Percentiles rank a stretch among this genome's conserved stretches.
phyloP scores from a whole-genome alignment of 2,797 vertebrate genomes.

The Novumbra hubbsi region DNA sequence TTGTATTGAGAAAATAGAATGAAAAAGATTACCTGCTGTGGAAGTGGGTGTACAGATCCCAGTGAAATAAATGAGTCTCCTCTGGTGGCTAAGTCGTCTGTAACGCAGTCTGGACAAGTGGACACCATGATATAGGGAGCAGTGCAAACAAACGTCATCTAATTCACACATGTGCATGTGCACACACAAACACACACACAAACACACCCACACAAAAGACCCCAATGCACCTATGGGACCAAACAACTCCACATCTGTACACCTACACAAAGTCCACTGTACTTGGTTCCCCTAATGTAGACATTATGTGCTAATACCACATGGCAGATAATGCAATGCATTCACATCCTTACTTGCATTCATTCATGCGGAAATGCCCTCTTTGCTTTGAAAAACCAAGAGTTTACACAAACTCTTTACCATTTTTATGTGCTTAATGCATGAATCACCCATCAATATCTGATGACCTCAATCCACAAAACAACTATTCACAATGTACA shows the following conservation, averaged over 20 bases:
- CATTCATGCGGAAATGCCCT: slow-evolving; percentile 29
- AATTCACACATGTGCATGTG: slow-evolving; percentile 47
- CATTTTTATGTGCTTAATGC: neutral
- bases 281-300: slow-evolving; percentile 47
- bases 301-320: slow-evolving; percentile 47
- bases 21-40: slow-evolving; percentile 59
- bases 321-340: slow-evolving; percentile 42
- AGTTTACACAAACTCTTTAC: neutral
- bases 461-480: neutral
- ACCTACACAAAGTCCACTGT: slow-evolving; percentile 76
- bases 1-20: slow-evolving; percentile 2
- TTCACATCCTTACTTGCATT: slow-evolving; percentile 10
- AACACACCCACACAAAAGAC: slow-evolving; percentile 18
- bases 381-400: neutral
- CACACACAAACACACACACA: slow-evolving; percentile 22
- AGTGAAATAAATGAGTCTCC: slow-evolving; percentile 60
- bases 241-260: slow-evolving; percentile 24
- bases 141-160: slow-evolving; percentile 74
- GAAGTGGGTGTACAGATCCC: slow-evolving; percentile 59
- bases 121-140: slow-evolving; percentile 73
- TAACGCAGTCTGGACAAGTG: slow-evolving; percentile 68
- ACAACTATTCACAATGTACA: neutral
- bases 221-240: slow-evolving; percentile 31
- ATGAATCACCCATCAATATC: neutral
- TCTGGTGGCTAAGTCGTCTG: slow-evolving; percentile 68